phyloP scores from a whole-genome alignment of 30 jellyfish, hydroid and myxozoan genomes.

The Hydractinia symbiolongicarpus region DNA sequence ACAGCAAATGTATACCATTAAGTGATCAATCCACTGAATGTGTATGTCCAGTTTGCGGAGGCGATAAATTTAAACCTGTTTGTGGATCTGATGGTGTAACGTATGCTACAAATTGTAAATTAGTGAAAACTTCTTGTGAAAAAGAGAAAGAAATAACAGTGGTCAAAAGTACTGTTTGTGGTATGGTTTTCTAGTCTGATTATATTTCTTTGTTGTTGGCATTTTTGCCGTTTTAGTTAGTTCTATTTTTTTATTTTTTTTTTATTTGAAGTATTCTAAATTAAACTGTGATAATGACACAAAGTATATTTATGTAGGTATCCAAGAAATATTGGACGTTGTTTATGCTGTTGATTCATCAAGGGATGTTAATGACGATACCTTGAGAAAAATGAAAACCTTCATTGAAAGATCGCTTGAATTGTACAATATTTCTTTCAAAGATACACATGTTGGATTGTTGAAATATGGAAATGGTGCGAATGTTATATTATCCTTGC shows the following conservation, averaged over 20 bases:
- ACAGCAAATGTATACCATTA: slow-evolving; percentile 35
- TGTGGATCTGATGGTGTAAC: slow-evolving; percentile 65
- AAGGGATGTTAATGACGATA: slow-evolving; percentile 2
- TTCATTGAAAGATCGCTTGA: not conserved
- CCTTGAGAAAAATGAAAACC: slow-evolving; percentile 1
- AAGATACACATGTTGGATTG: slow-evolving; percentile 52
- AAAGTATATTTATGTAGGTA: slow-evolving; percentile 36
- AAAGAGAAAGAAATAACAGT: slow-evolving; percentile 14
- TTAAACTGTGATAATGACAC: too few species aligned
- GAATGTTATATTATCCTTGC: slow-evolving; percentile 27
- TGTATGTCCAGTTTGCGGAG: slow-evolving; percentile 55
- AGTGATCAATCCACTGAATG: slow-evolving; percentile 58
- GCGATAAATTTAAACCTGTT: slow-evolving; percentile 28
- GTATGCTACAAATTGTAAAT: slow-evolving; percentile 40
- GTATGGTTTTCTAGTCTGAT: slow-evolving; percentile 26
- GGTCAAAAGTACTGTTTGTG: slow-evolving; percentile 44
- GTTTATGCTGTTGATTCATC: slow-evolving; percentile 44
- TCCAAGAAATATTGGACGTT: slow-evolving; percentile 23
- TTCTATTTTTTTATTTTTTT: too few species aligned
- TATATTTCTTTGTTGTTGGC: too few species aligned
- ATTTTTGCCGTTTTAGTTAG: too few species aligned
- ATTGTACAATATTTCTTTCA: not conserved
- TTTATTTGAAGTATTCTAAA: too few species aligned
- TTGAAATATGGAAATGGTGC: slow-evolving; percentile 56
- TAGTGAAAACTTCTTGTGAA: slow-evolving; percentile 37